A percentile compares a stretch with the other conserved stretches of the same genome.
Evolutionary conservation across 2,888 invertebrate species (phyloP).

Genomic region (Lepidochitona cinerea): DNA sequence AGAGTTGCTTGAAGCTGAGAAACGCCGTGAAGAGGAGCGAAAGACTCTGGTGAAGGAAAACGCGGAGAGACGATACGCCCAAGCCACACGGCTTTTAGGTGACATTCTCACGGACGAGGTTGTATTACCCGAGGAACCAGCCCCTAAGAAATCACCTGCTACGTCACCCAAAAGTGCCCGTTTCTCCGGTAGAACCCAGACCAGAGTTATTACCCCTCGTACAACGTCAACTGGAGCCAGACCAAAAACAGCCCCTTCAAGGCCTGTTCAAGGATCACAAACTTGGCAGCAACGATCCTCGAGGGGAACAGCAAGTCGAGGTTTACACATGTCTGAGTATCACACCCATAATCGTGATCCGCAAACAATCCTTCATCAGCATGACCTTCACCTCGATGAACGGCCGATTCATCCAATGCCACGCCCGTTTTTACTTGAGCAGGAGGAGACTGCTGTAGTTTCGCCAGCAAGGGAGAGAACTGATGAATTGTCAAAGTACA

Average conservation of each 20-base stretch:
- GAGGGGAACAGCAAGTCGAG: not conserved
- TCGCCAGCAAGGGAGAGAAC: slow-evolving; percentile 17
- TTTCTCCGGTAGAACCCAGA: not conserved
- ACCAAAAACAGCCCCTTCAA: not conserved
- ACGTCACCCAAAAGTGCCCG: not conserved
- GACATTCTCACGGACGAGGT: slow-evolving; percentile 54
- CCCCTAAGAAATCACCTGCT: not conserved
- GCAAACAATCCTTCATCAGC: not conserved
- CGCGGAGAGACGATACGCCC: slow-evolving; percentile 47
- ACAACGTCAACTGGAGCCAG: not conserved
- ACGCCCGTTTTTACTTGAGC: not conserved
- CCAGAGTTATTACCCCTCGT: not conserved
- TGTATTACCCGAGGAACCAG: slow-evolving; percentile 38
- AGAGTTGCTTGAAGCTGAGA: slow-evolving; percentile 19
- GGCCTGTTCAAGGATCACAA: not conserved
- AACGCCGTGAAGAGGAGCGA: slow-evolving; percentile 32
- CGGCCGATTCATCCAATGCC: not conserved
- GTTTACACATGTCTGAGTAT: not conserved
- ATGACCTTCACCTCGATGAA: not conserved
- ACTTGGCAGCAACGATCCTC: not conserved
- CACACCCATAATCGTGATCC: not conserved
- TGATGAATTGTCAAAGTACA: slow-evolving; percentile 43
- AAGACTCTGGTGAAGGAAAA: slow-evolving; percentile 33
- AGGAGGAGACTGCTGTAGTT: slow-evolving; percentile 25
- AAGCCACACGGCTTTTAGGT: slow-evolving; percentile 56